Evolutionary conservation across 2,888 invertebrate genomes (phyloP).

Genomic region (Hirtodrosophila alboralis): DNA sequence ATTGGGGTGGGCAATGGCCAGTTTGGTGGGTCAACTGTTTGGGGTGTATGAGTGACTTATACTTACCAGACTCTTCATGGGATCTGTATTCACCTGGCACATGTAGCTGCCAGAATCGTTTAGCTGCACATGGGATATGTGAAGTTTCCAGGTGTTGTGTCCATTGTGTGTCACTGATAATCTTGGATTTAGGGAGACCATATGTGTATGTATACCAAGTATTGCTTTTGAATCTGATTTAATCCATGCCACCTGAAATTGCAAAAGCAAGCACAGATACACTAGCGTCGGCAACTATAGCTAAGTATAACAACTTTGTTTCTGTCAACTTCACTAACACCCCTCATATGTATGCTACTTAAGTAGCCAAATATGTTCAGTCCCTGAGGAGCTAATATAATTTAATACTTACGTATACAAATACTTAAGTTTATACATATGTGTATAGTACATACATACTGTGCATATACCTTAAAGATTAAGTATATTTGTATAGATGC

Average conservation of each 20-base stretch:
- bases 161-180: conserved; percentile 95
- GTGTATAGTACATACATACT: conserved; percentile 1
- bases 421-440: conserved; percentile 8
- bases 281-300: conserved; percentile 9
- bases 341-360: not conserved
- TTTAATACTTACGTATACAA: conserved; percentile 15
- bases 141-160: conserved; percentile 96
- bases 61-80: conserved; percentile 94
- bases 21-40: not conserved
- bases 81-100: conserved; percentile 97
- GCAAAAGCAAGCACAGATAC: conserved; percentile 54
- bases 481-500: conserved; percentile 24
- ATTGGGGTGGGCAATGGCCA: conserved; percentile 25
- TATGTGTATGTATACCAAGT: conserved; percentile 94
- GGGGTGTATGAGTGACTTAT: conserved; percentile 31
- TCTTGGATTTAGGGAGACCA: conserved; percentile 94
- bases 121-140: conserved; percentile 94
- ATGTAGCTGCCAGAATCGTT: conserved; percentile 97
- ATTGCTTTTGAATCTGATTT: conserved; percentile 95
- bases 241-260: conserved; percentile 94
- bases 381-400: conserved; percentile 14
- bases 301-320: conserved; percentile 25
- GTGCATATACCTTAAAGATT: conserved; percentile 20
- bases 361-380: conserved; percentile 1
- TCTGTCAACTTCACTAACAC: conserved; percentile 9